Percentiles rank a stretch among this genome's conserved stretches.
phyloP scores from a whole-genome alignment of 2,797 vertebrate genomes.

The Fundulus diaphanus region DNA sequence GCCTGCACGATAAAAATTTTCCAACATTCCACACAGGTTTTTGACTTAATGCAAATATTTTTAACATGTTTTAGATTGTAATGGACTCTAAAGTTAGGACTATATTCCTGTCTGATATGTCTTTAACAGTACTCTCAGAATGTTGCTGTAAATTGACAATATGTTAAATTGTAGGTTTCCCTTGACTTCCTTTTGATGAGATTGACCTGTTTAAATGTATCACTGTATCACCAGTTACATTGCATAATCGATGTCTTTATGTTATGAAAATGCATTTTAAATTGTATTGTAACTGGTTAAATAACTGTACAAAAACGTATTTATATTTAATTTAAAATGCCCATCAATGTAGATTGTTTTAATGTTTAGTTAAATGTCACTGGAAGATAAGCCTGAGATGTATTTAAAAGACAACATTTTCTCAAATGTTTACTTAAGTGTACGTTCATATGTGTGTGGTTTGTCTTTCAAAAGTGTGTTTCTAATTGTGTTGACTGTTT shows the following conservation, averaged over 20 bases:
- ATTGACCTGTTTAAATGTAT: background rate
- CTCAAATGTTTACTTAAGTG: conserved; percentile 3
- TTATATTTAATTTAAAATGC: background rate
- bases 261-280: too few relatives aligned
- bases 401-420: conserved; percentile 11
- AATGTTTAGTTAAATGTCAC: background rate
- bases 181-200: background rate
- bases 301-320: background rate
- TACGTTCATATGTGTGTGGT: conserved; percentile 22
- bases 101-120: background rate
- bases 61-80: background rate
- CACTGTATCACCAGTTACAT: background rate
- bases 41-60: too few relatives aligned
- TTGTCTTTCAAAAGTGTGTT: conserved; percentile 27
- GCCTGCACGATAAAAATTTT: too few relatives aligned
- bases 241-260: background rate
- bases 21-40: too few relatives aligned
- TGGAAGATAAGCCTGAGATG: background rate
- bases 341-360: background rate
- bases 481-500: conserved; percentile 59
- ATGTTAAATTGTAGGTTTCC: background rate
- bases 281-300: background rate
- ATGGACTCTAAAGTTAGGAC: background rate
- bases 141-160: background rate
- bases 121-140: background rate